Base-by-base conservation (phyloP, 2,888 invertebrate genomes). In the Sialis fuliginosa region DNA sequence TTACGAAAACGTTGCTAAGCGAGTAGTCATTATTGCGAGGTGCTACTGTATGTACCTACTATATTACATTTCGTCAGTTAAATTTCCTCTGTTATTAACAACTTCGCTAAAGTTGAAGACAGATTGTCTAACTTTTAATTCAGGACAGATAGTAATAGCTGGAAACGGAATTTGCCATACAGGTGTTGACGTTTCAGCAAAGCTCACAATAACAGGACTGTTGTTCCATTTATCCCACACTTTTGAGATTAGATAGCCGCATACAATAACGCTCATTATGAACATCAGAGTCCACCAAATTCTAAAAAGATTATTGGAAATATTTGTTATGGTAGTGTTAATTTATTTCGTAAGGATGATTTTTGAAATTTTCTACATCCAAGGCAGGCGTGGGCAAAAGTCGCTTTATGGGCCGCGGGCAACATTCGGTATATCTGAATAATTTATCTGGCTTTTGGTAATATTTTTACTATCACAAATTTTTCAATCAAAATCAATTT, bases 201-300 rank as follows among this genome's bases (percentile, higher is more conserved):
- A 83, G 57, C 79, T 81, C 9, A 82, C 81, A 54, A 82, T 79
- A 1, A 82, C 80, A 1, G 81, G 81, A 55, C 75, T 78, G 51
- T 72, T 71, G 49, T 75, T 72, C 81, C 81, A 82, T 60, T 81
- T 82, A 52, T 71, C 68, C 71, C 76, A 81, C 6, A 79, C 73
- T 58, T 79, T 74, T 48, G 69, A 64, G 35, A 79, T 80, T 6
- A 79, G 62, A 37, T 66, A 66, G 41, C 69, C 61, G 54, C 79
- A 80, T n/a, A 75, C 66, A 44, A 74, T 68, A 4, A 81, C 71
- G 39, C 78, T 78, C 42, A 76, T 67, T 1, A 65, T 61, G 50
- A 74, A 71, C 51, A 77, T 71, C 46, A 73, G 63, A 10, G 76
- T 60, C 81, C 81, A 81, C 57, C 78, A 79, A 33, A 79, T 56